Evolutionary conservation across 2,888 invertebrate genomes (phyloP), one percentile per base, ranked within the genome.

Genomic region (Strigamia maritima): DNA sequence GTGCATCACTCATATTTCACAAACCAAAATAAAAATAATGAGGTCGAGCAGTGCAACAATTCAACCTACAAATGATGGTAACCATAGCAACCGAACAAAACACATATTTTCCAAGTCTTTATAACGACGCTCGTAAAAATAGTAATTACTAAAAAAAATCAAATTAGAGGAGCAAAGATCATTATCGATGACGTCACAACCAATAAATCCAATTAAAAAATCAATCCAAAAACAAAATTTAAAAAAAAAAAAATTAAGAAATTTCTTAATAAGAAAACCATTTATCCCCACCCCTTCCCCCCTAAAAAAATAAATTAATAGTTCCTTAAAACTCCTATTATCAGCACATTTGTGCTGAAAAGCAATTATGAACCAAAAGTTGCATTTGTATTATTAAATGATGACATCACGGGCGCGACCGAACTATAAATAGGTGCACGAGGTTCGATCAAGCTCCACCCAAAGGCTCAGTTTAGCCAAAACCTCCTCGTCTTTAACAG

Each of bases 361-460:
- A 19, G 19, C 14, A 28, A 28, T 14, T 70, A 28, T 26, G 26
- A 28, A 70, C 26, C 24, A 70, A 70, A 28, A 28, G 14, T 70
- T 26, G 70, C 70, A 70, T 70, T 70, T 26, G 28, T 28, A 70
- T 70, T 70, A 28, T 70, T 70, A 70, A 26, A 28, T 70, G 70
- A 28, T 26, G 28, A 70, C 70, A 70, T 70, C 26, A 70, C 28
- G 70, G 70, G 70, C 28, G 28, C 70, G 70, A 70, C 70, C 70
- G 54, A 70, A 28, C 70, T 70, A 70, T 70, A 70, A 70, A 70
- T 70, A 70, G 70, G 70, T 70, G 70, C 70, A 26, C 70, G 28
- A 70, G 70, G 70, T 70, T 70, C 70, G 70, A 70, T 70, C 28
- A 70, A 70, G 70, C 70, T 70, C 70, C 70, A 70, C 70, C 70